A percentile compares a stretch with the other conserved stretches of the same genome.
phyloP scores from a whole-genome alignment of 2,888 invertebrate genomes.

The Cantharis rustica region DNA sequence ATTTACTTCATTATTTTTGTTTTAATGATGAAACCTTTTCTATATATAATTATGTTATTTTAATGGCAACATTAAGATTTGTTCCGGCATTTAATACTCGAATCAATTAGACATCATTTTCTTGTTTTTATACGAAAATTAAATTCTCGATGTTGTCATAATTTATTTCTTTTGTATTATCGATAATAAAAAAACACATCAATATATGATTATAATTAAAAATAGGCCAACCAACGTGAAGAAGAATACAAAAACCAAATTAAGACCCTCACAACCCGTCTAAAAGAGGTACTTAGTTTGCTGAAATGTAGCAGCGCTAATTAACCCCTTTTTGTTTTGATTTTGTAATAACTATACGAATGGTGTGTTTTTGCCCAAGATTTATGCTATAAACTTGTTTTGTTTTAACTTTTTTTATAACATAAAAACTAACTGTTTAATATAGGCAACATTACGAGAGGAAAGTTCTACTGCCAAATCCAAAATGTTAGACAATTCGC shows the following conservation, averaged over 20 bases:
- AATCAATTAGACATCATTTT: neutral
- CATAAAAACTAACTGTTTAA: conserved; percentile 51
- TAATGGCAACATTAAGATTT: neutral
- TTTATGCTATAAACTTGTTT: neutral
- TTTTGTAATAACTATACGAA: conserved; percentile 12
- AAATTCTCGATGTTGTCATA: neutral
- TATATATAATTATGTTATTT: neutral
- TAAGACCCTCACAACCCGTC: conserved; percentile 97
- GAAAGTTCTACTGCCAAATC: conserved; percentile 91
- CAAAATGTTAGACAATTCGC: conserved; percentile 84
- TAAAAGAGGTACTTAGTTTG: conserved; percentile 88
- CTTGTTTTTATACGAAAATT: neutral
- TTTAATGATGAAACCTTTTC: neutral
- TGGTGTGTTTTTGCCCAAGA: conserved; percentile 1
- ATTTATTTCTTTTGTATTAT: neutral
- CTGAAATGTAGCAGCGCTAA: conserved; percentile 24
- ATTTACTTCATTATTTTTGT: neutral
- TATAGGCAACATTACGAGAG: conserved; percentile 93
- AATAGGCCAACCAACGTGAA: conserved; percentile 99
- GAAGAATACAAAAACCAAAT: conserved; percentile 99
- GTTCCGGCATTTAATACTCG: neutral
- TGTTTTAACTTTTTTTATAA: conserved; percentile 48
- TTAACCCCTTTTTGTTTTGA: conserved; percentile 28
- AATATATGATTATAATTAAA: conserved; percentile 24
- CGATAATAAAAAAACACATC: neutral